These are phyloP conservation scores for Channa striata DNA, from an alignment of 2,797 vertebrate genomes.

Conservation along the genomic window DNA sequence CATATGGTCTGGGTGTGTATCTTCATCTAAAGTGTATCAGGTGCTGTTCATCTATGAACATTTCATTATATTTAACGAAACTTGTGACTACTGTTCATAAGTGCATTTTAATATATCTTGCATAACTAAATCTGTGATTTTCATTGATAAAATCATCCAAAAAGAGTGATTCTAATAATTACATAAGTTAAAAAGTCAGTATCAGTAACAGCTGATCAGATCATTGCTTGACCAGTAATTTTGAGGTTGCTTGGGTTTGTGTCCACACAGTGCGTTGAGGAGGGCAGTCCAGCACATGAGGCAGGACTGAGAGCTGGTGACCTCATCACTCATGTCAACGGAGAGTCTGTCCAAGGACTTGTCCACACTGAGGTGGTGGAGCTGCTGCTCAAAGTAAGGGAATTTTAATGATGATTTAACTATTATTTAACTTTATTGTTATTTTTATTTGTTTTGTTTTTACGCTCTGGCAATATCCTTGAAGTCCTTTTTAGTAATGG, in stretches of 20 bases:
- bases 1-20: constrained; percentile 84
- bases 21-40: not conserved
- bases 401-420: not conserved
- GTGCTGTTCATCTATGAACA: not conserved
- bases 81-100: too few relatives aligned
- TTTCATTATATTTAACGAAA: not conserved
- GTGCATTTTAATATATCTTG: too few relatives aligned
- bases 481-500: not conserved
- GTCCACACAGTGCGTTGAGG: constrained; percentile 89
- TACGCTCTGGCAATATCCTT: not conserved
- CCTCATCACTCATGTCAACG: constrained; percentile 94
- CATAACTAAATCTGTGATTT: not conserved
- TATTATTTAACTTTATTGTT: not conserved
- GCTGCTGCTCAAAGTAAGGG: constrained; percentile 90
- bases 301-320: constrained; percentile 91
- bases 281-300: constrained; percentile 92
- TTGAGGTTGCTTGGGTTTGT: constrained; percentile 32
- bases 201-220: not conserved
- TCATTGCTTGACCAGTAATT: constrained; percentile 21
- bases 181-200: not conserved
- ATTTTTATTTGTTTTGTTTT: not conserved
- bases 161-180: constrained; percentile 21
- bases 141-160: not conserved
- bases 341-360: constrained; percentile 92
- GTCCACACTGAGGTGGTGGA: constrained; percentile 95